Conservation (phyloP, 2,888 invertebrate genomes). For the Plebejus argus region DNA sequence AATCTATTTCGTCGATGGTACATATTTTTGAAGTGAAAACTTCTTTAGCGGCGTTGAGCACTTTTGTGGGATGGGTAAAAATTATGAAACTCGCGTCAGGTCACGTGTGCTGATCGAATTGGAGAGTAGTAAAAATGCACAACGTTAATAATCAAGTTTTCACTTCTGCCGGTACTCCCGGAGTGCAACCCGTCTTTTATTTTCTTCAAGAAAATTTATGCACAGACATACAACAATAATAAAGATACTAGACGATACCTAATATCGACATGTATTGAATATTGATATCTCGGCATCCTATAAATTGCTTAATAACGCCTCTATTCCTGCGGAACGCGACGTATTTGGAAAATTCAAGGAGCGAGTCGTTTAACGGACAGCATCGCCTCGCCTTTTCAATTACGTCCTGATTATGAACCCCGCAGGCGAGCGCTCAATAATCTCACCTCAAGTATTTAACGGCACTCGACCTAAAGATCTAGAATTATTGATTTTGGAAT, state of each 20-base stretch:
- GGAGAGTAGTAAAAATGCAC: too few relatives aligned
- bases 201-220: too few relatives aligned
- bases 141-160: too few relatives aligned
- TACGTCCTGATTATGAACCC: slow-evolving; percentile 65
- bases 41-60: too few relatives aligned
- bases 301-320: slow-evolving; percentile 12
- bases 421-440: slow-evolving; percentile 17
- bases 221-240: background rate
- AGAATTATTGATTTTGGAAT: too few relatives aligned
- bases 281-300: background rate
- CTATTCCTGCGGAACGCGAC: slow-evolving; percentile 51
- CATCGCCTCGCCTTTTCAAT: slow-evolving; percentile 57
- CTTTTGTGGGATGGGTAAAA: too few relatives aligned
- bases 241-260: background rate
- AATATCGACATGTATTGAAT: background rate
- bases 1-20: too few relatives aligned
- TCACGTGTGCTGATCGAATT: too few relatives aligned
- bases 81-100: too few relatives aligned
- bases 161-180: too few relatives aligned
- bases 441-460: slow-evolving; percentile 22
- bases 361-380: slow-evolving; percentile 67
- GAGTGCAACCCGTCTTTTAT: too few relatives aligned
- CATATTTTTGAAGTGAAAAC: too few relatives aligned
- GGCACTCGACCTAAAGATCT: background rate
- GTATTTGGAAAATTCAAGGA: slow-evolving; percentile 75